These are phyloP conservation scores for Luffia ferchaultella DNA, from an alignment of 2,888 invertebrate genomes.

Conservation along the genomic window DNA sequence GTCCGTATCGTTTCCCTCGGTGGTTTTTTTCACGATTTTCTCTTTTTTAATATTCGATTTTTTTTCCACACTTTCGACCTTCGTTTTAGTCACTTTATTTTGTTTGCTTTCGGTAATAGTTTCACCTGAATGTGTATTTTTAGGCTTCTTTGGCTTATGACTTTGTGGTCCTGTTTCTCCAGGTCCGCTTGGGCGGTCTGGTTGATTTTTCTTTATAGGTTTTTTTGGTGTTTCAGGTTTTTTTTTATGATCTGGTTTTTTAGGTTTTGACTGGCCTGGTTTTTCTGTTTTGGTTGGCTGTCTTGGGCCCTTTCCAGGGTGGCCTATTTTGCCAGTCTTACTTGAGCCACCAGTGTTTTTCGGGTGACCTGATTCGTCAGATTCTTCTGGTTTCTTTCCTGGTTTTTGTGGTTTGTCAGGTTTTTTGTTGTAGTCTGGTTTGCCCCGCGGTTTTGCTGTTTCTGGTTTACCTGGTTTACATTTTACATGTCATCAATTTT, in stretches of 20 bases:
- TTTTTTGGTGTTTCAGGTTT: not conserved
- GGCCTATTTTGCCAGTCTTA: not conserved
- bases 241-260: not conserved
- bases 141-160: no score
- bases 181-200: not conserved
- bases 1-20: not conserved
- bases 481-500: no score
- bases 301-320: not conserved
- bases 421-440: not conserved
- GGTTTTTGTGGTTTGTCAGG: not conserved
- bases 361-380: not conserved
- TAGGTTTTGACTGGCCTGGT: not conserved
- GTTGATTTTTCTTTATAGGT: not conserved
- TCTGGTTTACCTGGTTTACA: not conserved
- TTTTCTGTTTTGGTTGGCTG: not conserved
- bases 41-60: not conserved
- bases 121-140: not conserved
- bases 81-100: not conserved
- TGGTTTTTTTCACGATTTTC: not conserved
- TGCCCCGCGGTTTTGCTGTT: not conserved
- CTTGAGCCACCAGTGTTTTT: not conserved
- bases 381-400: not conserved
- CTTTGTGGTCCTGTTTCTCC: not conserved
- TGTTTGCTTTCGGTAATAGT: not conserved
- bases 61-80: not conserved